Evolutionary conservation across 1,140 invertebrate genomes (phyloP), one percentile per base, ranked within the genome.

Genomic region (Brachystomella parvula): DNA sequence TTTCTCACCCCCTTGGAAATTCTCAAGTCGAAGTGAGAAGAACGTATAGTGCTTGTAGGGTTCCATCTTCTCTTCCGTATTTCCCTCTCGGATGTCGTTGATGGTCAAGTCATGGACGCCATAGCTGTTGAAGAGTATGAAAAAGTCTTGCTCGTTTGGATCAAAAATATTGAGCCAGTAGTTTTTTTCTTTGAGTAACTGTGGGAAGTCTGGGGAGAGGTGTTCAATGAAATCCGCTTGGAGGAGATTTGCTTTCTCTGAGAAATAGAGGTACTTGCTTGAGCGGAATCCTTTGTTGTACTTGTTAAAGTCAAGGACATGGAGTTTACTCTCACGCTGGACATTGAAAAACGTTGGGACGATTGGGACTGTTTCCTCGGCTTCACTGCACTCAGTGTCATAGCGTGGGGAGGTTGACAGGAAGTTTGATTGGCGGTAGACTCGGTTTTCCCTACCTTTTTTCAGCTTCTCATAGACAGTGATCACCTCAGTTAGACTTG

Each of bases 61-160:
- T 28, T 64, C 62, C n/a, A 64, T 64, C 62, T 64, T 64, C 32
- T 64, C 62, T 35, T 64, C 62, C 2, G 62, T 64, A 28, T 53
- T 53, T 2, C 28, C 32, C 21, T 64, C 62, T n/a, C 62, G 62
- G 26, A 64, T 64, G 44, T 64, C 62, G 26, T 21, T 29, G n/a
- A 64, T 49, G 28, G 62, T 64, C 44, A 53, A 24, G 28, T 64
- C 62, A 35, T 64, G 62, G 26, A 64, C 62, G 28, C 35, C 35
- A 26, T 58, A 64, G 44, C 19, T 32, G 19, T 29, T 53, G 44
- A 53, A 53, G 39, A 64, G 62, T 3, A 64, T 49, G 39, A 3
- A 24, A 9, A 64, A 56, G 44, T 64, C 62, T 19, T 29, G 19
- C 31, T 64, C 62, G 19, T 29, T 31, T 21, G 62, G 62, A 35